A percentile compares a stretch with the other conserved stretches of the same genome.
phyloP scores from a whole-genome alignment of 2,797 vertebrate species.

The Cephalopachus bancanus region DNA sequence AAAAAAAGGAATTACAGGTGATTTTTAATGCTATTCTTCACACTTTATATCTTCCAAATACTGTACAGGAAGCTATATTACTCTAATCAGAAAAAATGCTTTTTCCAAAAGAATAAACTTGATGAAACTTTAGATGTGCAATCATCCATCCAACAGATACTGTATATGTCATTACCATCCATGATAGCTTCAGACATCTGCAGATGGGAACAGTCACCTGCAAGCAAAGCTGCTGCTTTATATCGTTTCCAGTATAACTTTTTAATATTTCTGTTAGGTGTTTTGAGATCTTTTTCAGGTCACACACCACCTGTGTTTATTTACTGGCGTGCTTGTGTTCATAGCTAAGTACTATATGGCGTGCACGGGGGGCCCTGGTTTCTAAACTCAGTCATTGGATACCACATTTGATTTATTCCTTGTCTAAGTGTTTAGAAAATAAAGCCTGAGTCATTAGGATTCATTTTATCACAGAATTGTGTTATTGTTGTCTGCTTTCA shows the following conservation, averaged over 20 bases:
- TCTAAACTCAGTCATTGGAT: background rate
- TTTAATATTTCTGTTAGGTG: background rate
- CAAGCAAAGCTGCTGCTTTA: background rate
- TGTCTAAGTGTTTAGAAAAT: slow-evolving; percentile 7
- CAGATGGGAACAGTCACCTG: background rate
- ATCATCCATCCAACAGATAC: background rate
- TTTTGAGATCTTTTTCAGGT: background rate
- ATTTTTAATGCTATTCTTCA: slow-evolving; percentile 25
- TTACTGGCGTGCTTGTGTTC: background rate
- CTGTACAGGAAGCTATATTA: background rate
- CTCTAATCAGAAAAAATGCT: background rate
- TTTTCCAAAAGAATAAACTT: background rate
- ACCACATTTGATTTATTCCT: background rate
- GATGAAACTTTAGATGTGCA: background rate
- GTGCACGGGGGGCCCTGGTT: background rate
- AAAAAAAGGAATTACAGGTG: background rate
- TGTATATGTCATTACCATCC: background rate
- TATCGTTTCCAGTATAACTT: background rate
- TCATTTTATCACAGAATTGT: background rate
- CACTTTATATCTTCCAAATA: slow-evolving; percentile 25
- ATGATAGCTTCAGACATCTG: background rate
- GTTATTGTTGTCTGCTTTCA: background rate
- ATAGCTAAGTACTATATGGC: background rate
- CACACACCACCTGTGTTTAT: background rate
- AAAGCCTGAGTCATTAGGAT: background rate